Base-by-base conservation (phyloP, 2,888 invertebrate species). In the Anoplius nigerrimus region DNA sequence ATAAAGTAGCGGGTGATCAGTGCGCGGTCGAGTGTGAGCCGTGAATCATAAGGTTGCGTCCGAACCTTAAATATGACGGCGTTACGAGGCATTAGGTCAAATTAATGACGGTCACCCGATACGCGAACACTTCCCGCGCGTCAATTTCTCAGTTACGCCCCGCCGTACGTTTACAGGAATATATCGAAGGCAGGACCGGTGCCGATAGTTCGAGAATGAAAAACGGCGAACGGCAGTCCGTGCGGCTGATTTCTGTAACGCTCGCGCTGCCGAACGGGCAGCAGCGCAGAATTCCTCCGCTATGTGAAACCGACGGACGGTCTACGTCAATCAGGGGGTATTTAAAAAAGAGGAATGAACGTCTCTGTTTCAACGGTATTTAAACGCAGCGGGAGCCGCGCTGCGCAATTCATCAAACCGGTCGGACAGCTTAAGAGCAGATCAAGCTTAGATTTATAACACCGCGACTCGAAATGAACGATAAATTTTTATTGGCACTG, bases 391-490 rank as follows among this genome's bases (percentile, higher is more conserved):
- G 54, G 45, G 11, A 43, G 42, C 52, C 45, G 48, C 59, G 24
- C 48, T 61, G 66, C 52, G 56, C 59, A 53, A 78, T 79, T 62
- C 69, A 68, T 78, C 79, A 79, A 74, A 70, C 59, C 69, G 63
- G 27, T 53, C 58, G 65, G 79, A 76, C 79, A 67, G 74, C 59
- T 78, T 76, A 79, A 79, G 72, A 76, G 74, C 71, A 72, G 68
- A 74, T 74, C 71, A 70, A 67, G 62, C 69, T 34, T 61, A 67
- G 74, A 78, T 79, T 79, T 79, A 76, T 76, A 70, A 78, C 71
- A 51, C 73, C 66, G 61, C 66, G 70, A 63, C 62, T 66, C 71
- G 48, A 62, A 77, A 73, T 60, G 62, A 57, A 56, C 67, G 71
- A 71, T 75, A 73, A 71, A 78, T 74, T 74, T 71, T 75, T 67